These are phyloP conservation scores for Oscheius myriophilus DNA, from an alignment of 2,888 invertebrate species.

Conservation along the genomic window DNA sequence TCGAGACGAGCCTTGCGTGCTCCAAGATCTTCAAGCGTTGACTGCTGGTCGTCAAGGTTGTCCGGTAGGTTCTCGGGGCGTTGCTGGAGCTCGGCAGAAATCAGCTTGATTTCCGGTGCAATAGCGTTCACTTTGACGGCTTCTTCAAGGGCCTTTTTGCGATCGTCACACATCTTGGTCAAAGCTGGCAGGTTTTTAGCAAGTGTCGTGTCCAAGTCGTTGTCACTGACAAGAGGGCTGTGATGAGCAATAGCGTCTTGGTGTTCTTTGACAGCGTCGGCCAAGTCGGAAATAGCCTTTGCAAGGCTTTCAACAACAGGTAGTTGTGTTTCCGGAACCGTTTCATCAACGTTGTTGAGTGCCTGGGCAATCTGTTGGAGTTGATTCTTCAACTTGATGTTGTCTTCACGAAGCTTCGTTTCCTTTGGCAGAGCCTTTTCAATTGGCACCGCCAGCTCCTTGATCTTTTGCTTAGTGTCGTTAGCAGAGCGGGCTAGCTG, in stretches of 20 bases:
- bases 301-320: constrained; percentile 18
- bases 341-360: not conserved
- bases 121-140: constrained; percentile 39
- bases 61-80: constrained; percentile 34
- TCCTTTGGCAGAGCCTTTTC: constrained; percentile 15
- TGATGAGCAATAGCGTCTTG: constrained; percentile 12
- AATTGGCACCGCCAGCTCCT: constrained; percentile 32
- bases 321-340: constrained; percentile 16
- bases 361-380: constrained; percentile 8
- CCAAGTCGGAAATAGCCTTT: not conserved
- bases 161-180: constrained; percentile 25
- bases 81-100: constrained; percentile 42
- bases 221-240: constrained; percentile 30
- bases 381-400: constrained; percentile 19
- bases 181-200: constrained; percentile 21
- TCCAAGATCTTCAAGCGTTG: constrained; percentile 46
- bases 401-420: constrained; percentile 26
- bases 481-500: constrained; percentile 21
- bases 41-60: constrained; percentile 45
- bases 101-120: constrained; percentile 43
- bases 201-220: constrained; percentile 38
- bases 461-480: constrained; percentile 21
- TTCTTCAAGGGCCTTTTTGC: constrained; percentile 34
- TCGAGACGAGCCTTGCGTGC: constrained; percentile 43
- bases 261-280: constrained; percentile 7